Percentiles rank a stretch among this genome's conserved stretches.
phyloP scores from a whole-genome alignment of 1,140 invertebrate genomes.

The Bombus waltoni region DNA sequence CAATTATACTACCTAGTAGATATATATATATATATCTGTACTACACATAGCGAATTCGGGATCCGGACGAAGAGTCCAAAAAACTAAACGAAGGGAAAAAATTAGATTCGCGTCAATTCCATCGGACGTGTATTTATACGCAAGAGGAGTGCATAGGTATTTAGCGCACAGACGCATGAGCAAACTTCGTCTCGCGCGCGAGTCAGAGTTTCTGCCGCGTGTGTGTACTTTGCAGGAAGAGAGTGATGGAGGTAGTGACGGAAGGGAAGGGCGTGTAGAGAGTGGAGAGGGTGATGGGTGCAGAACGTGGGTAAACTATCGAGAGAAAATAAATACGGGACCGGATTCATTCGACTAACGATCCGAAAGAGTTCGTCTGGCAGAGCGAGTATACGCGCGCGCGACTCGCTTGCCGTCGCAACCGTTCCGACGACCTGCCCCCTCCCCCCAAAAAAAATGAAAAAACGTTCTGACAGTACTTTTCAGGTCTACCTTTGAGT shows the following conservation, averaged over 20 bases:
- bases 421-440: conserved; percentile 33
- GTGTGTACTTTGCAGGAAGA: conserved; percentile 25
- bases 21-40: neutral
- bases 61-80: neutral
- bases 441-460: neutral
- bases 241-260: neutral
- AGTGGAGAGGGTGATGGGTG: neutral
- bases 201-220: conserved; percentile 32
- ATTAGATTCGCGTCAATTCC: conserved; percentile 56
- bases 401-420: conserved; percentile 22
- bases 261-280: neutral
- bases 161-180: conserved; percentile 45
- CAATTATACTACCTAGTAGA: neutral
- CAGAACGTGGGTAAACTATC: conserved; percentile 55
- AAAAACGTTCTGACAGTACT: conserved; percentile 29
- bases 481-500: conserved; percentile 28
- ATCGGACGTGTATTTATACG: conserved; percentile 47
- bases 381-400: conserved; percentile 15
- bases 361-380: conserved; percentile 50
- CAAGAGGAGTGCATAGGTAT: conserved; percentile 26
- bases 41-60: neutral
- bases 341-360: conserved; percentile 73
- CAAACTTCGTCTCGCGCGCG: conserved; percentile 28
- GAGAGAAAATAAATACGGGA: conserved; percentile 68
- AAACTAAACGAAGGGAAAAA: conserved; percentile 15